Evolutionary conservation across 1,140 invertebrate species (phyloP).

Genomic region (Aphelenchoides besseyi): DNA sequence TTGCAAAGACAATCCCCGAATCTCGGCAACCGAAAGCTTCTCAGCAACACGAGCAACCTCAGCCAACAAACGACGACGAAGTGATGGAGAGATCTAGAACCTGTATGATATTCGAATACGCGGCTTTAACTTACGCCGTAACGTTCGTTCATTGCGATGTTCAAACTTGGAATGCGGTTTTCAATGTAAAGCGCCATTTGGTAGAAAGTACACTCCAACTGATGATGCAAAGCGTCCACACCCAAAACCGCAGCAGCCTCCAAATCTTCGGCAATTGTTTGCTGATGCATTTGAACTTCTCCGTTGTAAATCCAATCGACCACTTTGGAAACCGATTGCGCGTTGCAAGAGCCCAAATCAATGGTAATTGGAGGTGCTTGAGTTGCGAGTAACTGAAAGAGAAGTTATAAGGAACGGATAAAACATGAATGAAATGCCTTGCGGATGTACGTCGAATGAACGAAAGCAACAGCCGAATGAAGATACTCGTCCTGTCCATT

Average conservation of each 20-base stretch:
- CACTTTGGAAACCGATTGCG: slow-evolving; percentile 17
- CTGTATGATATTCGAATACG: background rate
- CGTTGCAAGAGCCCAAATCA: background rate
- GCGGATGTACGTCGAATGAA: background rate
- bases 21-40: slow-evolving; percentile 4
- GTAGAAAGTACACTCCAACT: slow-evolving; percentile 10
- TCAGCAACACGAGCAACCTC: slow-evolving; percentile 2
- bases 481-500: background rate
- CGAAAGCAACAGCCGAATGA: background rate
- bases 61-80: background rate
- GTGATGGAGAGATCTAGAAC: background rate
- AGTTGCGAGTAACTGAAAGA: background rate
- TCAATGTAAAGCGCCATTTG: background rate
- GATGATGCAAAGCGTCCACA: slow-evolving; percentile 15
- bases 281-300: background rate
- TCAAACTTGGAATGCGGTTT: slow-evolving; percentile 8
- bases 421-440: background rate
- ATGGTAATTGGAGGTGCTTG: background rate
- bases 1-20: background rate
- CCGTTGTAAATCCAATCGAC: slow-evolving; percentile 23
- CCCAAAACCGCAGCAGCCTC: slow-evolving; percentile 11
- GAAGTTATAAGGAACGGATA: background rate
- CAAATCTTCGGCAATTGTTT: slow-evolving; percentile 3
- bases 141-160: slow-evolving; percentile 11
- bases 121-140: background rate